Evolutionary conservation across 2,113 vertebrate genomes (phyloP).

Genomic region (Lepus timidus): DNA sequence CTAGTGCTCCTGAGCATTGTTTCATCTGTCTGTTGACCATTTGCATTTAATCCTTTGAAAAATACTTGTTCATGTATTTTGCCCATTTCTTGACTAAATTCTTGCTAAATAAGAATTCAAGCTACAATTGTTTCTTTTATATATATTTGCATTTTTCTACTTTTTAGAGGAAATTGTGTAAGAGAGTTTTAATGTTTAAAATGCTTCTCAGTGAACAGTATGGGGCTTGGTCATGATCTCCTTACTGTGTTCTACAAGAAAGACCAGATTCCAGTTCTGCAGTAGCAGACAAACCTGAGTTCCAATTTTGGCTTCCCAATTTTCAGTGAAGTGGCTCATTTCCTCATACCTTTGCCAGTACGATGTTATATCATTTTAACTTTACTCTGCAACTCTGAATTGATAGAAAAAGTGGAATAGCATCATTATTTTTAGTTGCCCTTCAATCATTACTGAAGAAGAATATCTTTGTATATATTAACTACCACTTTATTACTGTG

Average conservation of each 20-base stretch:
- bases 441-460: background rate
- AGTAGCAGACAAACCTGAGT: background rate
- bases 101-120: background rate
- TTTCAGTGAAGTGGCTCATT: conserved; percentile 16
- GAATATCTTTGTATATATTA: background rate
- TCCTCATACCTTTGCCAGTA: background rate
- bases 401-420: background rate
- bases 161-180: background rate
- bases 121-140: background rate
- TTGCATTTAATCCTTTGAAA: no score
- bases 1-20: no score
- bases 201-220: background rate
- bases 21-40: no score
- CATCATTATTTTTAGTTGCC: background rate
- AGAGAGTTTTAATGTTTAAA: background rate
- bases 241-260: background rate
- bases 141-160: background rate
- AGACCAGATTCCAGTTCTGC: background rate
- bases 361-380: background rate
- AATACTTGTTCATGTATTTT: no score
- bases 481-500: background rate
- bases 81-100: background rate
- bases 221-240: background rate
- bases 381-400: background rate
- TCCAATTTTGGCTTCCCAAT: background rate